Evolutionary conservation across 2,888 invertebrate genomes (phyloP).

Genomic region (Tetragonula carbonaria): DNA sequence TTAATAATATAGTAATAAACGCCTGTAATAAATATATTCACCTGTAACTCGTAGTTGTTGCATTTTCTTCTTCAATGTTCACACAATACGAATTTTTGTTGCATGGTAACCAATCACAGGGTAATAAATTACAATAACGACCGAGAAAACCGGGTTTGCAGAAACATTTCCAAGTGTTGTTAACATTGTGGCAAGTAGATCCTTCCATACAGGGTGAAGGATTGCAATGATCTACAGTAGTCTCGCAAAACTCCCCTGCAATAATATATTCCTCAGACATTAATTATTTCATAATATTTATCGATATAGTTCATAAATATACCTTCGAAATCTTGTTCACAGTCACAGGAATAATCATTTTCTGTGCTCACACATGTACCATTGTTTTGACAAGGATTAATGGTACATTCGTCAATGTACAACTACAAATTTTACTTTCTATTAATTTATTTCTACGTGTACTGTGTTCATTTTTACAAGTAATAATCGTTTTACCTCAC

Average conservation of each 20-base stretch:
- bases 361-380: slow-evolving; percentile 85
- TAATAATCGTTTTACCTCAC: slow-evolving; percentile 81
- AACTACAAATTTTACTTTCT: slow-evolving; percentile 58
- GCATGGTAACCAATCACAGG: slow-evolving; percentile 87
- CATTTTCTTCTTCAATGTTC: slow-evolving; percentile 82
- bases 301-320: background rate
- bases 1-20: background rate
- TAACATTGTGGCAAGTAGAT: slow-evolving; percentile 81
- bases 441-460: slow-evolving; percentile 7
- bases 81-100: slow-evolving; percentile 83
- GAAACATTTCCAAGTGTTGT: slow-evolving; percentile 84
- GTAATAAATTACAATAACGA: slow-evolving; percentile 85
- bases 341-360: slow-evolving; percentile 83
- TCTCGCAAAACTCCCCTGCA: slow-evolving; percentile 84
- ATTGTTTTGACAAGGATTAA: slow-evolving; percentile 84
- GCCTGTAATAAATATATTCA: slow-evolving; percentile 47
- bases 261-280: background rate
- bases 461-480: background rate
- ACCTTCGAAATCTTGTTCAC: slow-evolving; percentile 80
- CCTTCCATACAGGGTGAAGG: slow-evolving; percentile 84
- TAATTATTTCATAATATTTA: background rate
- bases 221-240: slow-evolving; percentile 84
- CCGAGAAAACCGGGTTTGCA: slow-evolving; percentile 85
- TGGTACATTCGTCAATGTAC: slow-evolving; percentile 83
- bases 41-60: slow-evolving; percentile 84